Conservation (phyloP, 2,797 vertebrate species). For the Silurus aristotelis region DNA sequence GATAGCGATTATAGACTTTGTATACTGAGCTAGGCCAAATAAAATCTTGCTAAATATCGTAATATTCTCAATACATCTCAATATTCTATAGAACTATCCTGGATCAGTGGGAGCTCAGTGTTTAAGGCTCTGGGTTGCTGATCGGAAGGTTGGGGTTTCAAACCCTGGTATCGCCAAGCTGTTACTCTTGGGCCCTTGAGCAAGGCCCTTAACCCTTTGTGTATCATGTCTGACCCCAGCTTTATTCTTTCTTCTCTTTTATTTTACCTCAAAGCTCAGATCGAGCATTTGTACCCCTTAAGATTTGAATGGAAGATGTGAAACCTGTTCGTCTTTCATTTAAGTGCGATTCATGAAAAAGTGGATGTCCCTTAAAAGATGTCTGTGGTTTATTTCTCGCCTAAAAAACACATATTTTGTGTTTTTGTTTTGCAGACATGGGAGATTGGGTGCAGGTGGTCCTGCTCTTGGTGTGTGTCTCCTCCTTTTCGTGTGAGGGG, state of each 20-base stretch:
- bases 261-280: neutral
- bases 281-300: neutral
- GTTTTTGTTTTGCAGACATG: conserved; percentile 70
- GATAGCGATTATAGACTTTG: conserved; percentile 13
- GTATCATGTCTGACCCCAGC: too few relatives aligned
- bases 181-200: too few relatives aligned
- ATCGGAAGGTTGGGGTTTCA: too few relatives aligned
- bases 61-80: neutral
- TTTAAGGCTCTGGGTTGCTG: too few relatives aligned
- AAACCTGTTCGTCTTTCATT: neutral
- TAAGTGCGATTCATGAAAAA: neutral
- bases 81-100: conserved; percentile 8
- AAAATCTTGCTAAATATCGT: neutral
- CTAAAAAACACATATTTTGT: conserved; percentile 31
- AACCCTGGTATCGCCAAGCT: too few relatives aligned
- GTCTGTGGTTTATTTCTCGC: neutral
- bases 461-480: conserved; percentile 65
- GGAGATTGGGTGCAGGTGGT: conserved; percentile 67
- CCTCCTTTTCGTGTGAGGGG: conserved; percentile 51
- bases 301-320: neutral
- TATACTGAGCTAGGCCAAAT: conserved; percentile 7
- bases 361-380: neutral
- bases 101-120: neutral
- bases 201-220: too few relatives aligned
- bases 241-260: neutral